Conservation (phyloP, 2,113 vertebrate species). For the Gallinago undulata region DNA sequence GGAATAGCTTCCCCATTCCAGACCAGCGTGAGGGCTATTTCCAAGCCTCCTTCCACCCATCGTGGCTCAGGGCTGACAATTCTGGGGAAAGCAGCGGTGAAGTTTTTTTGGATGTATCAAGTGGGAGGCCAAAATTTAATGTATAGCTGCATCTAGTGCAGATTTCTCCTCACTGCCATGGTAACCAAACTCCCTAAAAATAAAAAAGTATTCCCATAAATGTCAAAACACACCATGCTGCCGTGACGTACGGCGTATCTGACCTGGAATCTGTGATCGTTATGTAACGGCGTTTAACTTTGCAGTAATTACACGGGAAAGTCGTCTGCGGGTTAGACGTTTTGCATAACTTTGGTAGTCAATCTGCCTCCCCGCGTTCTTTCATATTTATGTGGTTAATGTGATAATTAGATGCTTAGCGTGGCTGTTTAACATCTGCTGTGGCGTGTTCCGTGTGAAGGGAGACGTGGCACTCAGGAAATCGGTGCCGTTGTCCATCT, state of each 20-base stretch:
- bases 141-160: background rate
- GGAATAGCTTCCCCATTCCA: background rate
- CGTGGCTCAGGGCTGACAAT: background rate
- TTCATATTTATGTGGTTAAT: fast-evolving
- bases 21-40: background rate
- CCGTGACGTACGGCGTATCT: background rate
- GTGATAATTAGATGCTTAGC: background rate
- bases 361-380: background rate
- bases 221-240: conserved; percentile 53
- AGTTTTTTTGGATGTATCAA: conserved; percentile 1
- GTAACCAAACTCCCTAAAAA: conserved; percentile 69
- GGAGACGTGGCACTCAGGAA: fast-evolving
- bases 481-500: fast-evolving
- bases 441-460: fast-evolving
- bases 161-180: conserved; percentile 42
- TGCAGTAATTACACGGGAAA: background rate
- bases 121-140: conserved; percentile 26
- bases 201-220: conserved; percentile 61
- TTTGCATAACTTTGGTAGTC: background rate
- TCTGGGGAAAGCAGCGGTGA: background rate
- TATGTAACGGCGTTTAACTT: background rate
- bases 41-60: background rate
- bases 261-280: conserved; percentile 18
- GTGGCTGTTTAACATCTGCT: background rate
- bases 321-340: background rate